Conservation (phyloP, 2,797 vertebrate species). For the Acomys russatus region DNA sequence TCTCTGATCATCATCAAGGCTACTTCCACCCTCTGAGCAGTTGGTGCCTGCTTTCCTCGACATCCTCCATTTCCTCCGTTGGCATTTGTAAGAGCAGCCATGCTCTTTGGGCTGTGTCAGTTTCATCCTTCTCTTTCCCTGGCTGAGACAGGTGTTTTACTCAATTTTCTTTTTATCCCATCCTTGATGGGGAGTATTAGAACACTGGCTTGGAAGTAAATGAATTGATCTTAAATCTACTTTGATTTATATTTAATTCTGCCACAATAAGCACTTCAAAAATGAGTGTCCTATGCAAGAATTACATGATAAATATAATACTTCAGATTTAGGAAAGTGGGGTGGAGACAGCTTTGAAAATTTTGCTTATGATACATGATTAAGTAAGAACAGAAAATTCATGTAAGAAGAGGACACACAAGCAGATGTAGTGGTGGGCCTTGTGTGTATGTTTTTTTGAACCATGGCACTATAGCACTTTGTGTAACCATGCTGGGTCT, state of each 20-base stretch:
- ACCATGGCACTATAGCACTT: neutral
- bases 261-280: neutral
- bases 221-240: neutral
- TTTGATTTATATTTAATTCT: neutral
- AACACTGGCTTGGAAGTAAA: neutral
- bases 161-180: neutral
- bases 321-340: neutral
- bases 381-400: neutral
- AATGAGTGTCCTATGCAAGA: neutral
- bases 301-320: neutral
- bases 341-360: neutral
- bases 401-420: neutral
- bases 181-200: neutral
- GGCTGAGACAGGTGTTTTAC: neutral
- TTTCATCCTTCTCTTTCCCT: neutral
- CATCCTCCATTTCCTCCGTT: neutral
- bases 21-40: neutral
- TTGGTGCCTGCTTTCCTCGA: neutral
- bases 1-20: neutral
- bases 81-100: neutral
- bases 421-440: neutral
- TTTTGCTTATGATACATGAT: neutral
- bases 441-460: neutral
- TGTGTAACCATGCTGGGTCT: neutral
- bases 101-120: too few relatives aligned